Evolutionary conservation across 2,113 vertebrate genomes (phyloP).

Genomic region (Ceuthmochares aereus): DNA sequence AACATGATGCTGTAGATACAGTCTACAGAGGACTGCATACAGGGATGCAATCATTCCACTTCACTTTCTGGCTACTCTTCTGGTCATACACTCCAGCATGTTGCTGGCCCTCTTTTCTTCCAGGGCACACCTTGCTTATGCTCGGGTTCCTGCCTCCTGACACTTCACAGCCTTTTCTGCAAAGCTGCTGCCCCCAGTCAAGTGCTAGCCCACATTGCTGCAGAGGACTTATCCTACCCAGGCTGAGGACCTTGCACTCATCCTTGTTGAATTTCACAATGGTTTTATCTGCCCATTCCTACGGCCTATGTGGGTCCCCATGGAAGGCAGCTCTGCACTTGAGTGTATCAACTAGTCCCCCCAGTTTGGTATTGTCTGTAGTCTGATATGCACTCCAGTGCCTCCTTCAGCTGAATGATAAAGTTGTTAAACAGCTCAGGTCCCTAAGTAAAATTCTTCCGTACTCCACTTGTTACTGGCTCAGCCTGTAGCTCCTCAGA

Average conservation of each 20-base stretch:
- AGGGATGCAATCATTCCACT: neutral
- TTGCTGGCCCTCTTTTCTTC: neutral
- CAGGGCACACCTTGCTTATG: neutral
- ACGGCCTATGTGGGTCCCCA: neutral
- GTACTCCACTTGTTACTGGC: neutral
- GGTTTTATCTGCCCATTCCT: neutral
- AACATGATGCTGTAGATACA: neutral
- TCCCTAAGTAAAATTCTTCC: neutral
- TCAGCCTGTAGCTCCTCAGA: neutral
- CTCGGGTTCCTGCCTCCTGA: neutral
- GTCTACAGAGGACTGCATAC: neutral
- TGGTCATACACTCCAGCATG: neutral
- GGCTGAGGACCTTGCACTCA: no score
- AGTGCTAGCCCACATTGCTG: neutral
- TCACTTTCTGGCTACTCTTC: neutral
- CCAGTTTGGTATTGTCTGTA: neutral
- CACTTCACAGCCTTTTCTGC: neutral
- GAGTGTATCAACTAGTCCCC: neutral
- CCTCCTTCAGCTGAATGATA: neutral
- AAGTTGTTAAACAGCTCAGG: neutral
- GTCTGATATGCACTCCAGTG: neutral
- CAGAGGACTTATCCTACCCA: neutral
- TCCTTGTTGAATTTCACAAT: no score
- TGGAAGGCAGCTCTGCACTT: neutral
- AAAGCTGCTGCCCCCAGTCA: neutral